These are phyloP conservation scores for Zaprionus gabonicus DNA, from an alignment of 1,140 invertebrate genomes.

Conservation along the genomic window DNA sequence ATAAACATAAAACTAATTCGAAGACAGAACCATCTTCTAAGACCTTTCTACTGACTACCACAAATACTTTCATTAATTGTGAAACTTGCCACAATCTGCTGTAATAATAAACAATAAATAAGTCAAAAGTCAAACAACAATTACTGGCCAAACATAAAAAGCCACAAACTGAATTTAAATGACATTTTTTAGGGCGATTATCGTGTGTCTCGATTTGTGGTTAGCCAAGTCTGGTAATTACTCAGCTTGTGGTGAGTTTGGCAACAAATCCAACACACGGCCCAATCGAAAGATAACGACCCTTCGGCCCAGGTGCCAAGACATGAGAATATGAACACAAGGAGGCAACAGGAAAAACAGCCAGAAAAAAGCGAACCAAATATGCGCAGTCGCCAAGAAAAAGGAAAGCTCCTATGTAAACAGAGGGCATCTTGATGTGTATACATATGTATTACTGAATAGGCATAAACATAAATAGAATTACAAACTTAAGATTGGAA, in stretches of 20 bases:
- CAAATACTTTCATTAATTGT: neutral
- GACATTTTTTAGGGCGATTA: conserved; percentile 7
- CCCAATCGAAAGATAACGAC: conserved; percentile 56
- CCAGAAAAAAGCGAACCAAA: conserved; percentile 21
- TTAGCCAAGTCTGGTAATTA: conserved; percentile 15
- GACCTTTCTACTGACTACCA: too few species aligned
- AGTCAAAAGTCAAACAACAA: neutral
- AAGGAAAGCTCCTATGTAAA: conserved; percentile 15
- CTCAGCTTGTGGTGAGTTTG: conserved; percentile 43
- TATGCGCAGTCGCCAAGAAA: conserved; percentile 51
- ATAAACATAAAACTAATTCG: neutral
- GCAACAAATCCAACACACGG: conserved; percentile 36
- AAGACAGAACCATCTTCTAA: too few species aligned
- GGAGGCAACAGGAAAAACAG: conserved; percentile 7
- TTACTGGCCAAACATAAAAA: neutral
- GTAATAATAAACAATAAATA: neutral
- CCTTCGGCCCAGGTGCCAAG: conserved; percentile 40
- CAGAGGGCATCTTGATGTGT: neutral
- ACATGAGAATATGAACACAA: conserved; percentile 22
- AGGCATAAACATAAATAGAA: neutral
- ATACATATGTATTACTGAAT: neutral
- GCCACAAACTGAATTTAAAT: neutral
- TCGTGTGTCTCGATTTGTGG: neutral
- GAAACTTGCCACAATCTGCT: neutral
- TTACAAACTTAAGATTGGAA: conserved; percentile 1